Evolutionary conservation across 2,113 vertebrate genomes (phyloP).

Genomic region (Mormoops blainvillei): DNA sequence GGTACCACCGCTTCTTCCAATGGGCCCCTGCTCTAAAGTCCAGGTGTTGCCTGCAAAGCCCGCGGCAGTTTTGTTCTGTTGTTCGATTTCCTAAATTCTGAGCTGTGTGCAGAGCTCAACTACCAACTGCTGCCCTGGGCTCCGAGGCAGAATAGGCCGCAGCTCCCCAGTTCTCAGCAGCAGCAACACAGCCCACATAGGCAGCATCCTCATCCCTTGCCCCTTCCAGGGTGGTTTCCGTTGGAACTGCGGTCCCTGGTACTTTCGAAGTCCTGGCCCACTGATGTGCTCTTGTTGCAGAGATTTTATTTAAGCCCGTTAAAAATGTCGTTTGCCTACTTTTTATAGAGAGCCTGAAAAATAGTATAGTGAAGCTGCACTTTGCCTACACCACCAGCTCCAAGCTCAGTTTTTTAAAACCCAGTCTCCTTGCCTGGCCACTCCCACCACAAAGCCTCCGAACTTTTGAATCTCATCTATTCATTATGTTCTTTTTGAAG

Average conservation of each 20-base stretch:
- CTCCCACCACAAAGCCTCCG: neutral
- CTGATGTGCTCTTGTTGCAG: neutral
- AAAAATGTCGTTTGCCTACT: neutral
- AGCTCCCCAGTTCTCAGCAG: neutral
- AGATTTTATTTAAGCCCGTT: neutral
- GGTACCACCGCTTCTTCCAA: neutral
- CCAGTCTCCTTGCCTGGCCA: neutral
- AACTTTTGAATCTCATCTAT: neutral
- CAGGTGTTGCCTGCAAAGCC: neutral
- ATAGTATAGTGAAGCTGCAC: neutral
- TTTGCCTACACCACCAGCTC: neutral
- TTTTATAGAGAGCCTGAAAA: neutral
- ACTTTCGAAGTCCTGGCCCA: neutral
- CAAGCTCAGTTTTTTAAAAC: neutral
- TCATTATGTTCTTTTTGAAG: conserved; percentile 1
- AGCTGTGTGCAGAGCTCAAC: neutral
- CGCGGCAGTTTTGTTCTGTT: neutral
- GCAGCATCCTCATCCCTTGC: neutral
- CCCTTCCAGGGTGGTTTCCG: neutral
- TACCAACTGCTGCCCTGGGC: neutral
- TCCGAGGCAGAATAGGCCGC: neutral
- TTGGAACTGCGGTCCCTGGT: neutral
- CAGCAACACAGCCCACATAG: neutral
- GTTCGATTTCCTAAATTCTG: neutral
- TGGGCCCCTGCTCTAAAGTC: neutral